phyloP scores from a whole-genome alignment of 1,140 invertebrate genomes.

The Acyrthosiphon pisum region DNA sequence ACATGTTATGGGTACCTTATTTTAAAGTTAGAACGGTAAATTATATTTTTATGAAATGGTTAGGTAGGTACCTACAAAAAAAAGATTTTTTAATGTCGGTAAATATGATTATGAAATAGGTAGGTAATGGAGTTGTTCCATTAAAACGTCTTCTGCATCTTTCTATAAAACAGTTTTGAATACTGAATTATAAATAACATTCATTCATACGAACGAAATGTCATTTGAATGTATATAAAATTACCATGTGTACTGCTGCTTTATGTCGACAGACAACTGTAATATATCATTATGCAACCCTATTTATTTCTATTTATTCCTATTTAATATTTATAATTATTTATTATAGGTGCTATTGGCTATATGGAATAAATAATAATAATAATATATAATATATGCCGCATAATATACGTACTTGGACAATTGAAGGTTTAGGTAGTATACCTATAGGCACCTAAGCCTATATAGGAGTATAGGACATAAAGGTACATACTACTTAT shows the following conservation, averaged over 20 bases:
- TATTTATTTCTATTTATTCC: not conserved
- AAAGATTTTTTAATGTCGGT: not conserved
- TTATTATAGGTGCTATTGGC: not conserved
- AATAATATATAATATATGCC: not conserved
- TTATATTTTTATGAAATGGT: not conserved
- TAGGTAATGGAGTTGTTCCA: not conserved
- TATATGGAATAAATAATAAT: conserved; percentile 1
- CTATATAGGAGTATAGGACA: no score
- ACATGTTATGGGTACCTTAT: not conserved
- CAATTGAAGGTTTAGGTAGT: not conserved
- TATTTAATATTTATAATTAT: conserved; percentile 5
- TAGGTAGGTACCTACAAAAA: not conserved
- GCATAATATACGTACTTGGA: not conserved
- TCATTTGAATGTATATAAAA: not conserved
- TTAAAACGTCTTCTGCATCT: not conserved
- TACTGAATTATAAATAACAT: not conserved
- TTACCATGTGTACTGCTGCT: not conserved
- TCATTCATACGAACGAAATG: not conserved
- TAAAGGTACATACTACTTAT: not conserved
- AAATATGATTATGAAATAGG: not conserved
- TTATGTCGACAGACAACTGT: not conserved
- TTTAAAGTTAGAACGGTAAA: not conserved
- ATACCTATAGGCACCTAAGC: not conserved
- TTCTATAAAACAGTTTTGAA: not conserved
- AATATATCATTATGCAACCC: not conserved